Conservation (phyloP, 1,140 invertebrate species). For the Teleopsis dalmanni region DNA sequence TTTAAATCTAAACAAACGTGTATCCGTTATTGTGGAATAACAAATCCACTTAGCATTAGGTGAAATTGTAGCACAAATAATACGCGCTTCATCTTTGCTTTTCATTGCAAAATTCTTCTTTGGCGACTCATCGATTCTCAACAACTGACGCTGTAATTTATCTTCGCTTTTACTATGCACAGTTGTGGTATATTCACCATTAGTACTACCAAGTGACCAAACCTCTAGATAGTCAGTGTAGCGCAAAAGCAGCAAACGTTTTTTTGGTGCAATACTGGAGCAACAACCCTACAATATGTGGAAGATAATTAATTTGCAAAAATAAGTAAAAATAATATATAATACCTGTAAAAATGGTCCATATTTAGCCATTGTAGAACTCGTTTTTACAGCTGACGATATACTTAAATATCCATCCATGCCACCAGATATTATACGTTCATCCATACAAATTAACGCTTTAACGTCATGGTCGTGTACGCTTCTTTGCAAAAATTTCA, state of each 20-base stretch:
- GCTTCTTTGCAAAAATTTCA: slow-evolving; percentile 66
- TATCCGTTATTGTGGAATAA: slow-evolving; percentile 60
- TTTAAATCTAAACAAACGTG: slow-evolving; percentile 53
- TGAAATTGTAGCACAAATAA: slow-evolving; percentile 61
- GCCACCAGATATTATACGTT: slow-evolving; percentile 69
- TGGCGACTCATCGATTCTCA: slow-evolving; percentile 46
- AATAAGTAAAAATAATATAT: neutral
- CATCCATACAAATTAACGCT: slow-evolving; percentile 55
- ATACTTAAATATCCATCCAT: slow-evolving; percentile 68
- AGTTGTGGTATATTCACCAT: slow-evolving; percentile 21
- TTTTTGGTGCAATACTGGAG: slow-evolving; percentile 51
- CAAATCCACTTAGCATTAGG: slow-evolving; percentile 60
- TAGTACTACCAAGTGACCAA: slow-evolving; percentile 54
- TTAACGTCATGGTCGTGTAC: slow-evolving; percentile 79
- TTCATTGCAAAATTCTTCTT: slow-evolving; percentile 58
- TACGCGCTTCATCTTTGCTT: slow-evolving; percentile 54
- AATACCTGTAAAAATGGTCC: slow-evolving; percentile 57
- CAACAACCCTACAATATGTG: slow-evolving; percentile 41
- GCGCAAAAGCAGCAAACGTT: slow-evolving; percentile 58
- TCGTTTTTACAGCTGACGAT: slow-evolving; percentile 49
- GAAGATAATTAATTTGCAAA: neutral
- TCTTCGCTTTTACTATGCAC: slow-evolving; percentile 9
- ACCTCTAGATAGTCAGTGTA: slow-evolving; percentile 60
- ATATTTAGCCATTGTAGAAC: slow-evolving; percentile 60
- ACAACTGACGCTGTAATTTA: slow-evolving; percentile 4